A percentile compares a stretch with the other conserved stretches of the same genome.
Evolutionary conservation across 1,140 invertebrate species (phyloP).

Genomic region (Solen grandis): DNA sequence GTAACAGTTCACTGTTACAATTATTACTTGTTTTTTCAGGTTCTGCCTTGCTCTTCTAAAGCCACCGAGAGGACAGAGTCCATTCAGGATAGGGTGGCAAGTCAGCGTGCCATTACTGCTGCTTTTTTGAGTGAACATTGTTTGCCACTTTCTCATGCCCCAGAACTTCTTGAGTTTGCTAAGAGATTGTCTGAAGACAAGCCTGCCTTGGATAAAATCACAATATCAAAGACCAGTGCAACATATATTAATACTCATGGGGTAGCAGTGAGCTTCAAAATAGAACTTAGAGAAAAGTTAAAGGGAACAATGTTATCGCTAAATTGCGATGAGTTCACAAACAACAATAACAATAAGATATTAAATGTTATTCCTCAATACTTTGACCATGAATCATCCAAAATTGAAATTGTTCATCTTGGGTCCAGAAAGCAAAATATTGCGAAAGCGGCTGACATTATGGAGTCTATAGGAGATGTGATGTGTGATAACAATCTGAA

Average conservation of each 20-base stretch:
- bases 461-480: slow-evolving; percentile 3
- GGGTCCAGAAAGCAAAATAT: slow-evolving; percentile 16
- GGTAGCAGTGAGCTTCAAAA: slow-evolving; percentile 16
- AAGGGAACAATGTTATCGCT: slow-evolving; percentile 15
- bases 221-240: slow-evolving; percentile 9
- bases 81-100: slow-evolving; percentile 17
- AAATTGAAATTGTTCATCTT: background rate
- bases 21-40: too few relatives aligned
- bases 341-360: slow-evolving; percentile 32
- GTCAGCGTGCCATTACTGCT: background rate
- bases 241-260: slow-evolving; percentile 37
- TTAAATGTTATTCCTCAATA: slow-evolving; percentile 22
- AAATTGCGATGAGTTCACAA: slow-evolving; percentile 37
- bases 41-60: background rate
- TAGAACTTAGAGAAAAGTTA: slow-evolving; percentile 8
- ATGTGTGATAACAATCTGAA: too few relatives aligned
- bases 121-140: background rate
- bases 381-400: background rate
- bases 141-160: background rate
- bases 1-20: too few relatives aligned
- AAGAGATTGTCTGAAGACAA: slow-evolving; percentile 18
- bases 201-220: slow-evolving; percentile 18
- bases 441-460: slow-evolving; percentile 15
- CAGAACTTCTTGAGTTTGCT: background rate
- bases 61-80: background rate